phyloP scores from a whole-genome alignment of 2,113 vertebrate genomes.

The Dromas ardeola region DNA sequence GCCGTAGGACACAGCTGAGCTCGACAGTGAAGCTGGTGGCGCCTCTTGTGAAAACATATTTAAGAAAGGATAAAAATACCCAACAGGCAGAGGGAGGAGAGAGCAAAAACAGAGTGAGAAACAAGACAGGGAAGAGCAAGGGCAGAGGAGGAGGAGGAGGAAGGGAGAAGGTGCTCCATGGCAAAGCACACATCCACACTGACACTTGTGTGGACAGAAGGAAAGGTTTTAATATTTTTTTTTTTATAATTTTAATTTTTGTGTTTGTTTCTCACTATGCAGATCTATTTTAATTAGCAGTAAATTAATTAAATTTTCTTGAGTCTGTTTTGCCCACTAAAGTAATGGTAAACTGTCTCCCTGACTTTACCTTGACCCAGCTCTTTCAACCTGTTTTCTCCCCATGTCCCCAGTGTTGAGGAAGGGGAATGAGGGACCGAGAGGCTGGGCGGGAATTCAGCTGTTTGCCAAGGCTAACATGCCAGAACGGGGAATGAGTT shows the following conservation, averaged over 20 bases:
- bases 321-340: background rate
- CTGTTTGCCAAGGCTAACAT: background rate
- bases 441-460: rapidly evolving
- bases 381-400: background rate
- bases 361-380: background rate
- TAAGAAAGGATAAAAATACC: background rate
- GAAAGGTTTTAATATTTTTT: background rate
- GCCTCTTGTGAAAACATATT: background rate
- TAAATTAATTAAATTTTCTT: background rate
- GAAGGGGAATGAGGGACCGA: rapidly evolving
- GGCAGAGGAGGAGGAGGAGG: background rate
- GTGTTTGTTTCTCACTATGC: background rate
- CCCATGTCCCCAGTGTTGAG: rapidly evolving
- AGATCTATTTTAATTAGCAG: background rate
- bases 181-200: background rate
- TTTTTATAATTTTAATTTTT: background rate
- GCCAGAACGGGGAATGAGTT: background rate
- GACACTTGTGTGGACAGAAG: background rate
- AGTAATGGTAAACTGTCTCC: background rate
- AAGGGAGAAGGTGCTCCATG: background rate
- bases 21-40: background rate
- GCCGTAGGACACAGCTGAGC: background rate
- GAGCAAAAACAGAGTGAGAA: background rate
- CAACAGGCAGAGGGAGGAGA: background rate
- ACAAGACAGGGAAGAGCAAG: background rate